Evolutionary conservation across 53 echinoderm and acorn worm species (phyloP), one percentile per base, ranked within the genome.

Genomic region (Temnopleurus reevesii): DNA sequence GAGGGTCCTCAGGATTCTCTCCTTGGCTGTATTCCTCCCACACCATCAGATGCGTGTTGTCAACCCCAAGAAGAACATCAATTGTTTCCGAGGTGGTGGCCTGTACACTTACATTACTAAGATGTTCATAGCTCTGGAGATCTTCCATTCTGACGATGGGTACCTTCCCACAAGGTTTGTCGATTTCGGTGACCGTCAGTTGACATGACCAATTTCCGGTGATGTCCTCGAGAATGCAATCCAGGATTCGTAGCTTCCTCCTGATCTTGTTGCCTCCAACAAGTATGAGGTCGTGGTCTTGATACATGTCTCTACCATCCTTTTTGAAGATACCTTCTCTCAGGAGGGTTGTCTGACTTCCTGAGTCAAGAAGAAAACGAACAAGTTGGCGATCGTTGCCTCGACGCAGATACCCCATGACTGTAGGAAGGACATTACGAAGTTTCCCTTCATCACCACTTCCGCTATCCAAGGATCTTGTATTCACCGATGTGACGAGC

Each of bases 261-360:
- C 63, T 95, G 81, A 93, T 85, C 44, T 55, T 93, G 12, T 53
- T 59, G 35, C 95, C 91, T 36, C 92, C 95, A 24, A 92, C 92
- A 12, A 94, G 92, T 89, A 79, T 92, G 34, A 94, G 83, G 21
- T 92, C 92, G 29, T 94, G 92, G 45, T 95, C 89, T 55, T 92
- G 95, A 81, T 92, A 95, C 10, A 86, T 36, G 46, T 92, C 92
- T 44, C 46, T 80, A 45, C 81, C 77, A 19, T 91, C 79, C 45
- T 34, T 89, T 17, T 84, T 89, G 26, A 95, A 92, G 27, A 95
- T 84, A 21, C 95, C 92, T 77, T 92, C 81, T 36, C 92, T 90
- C 55, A 92, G 49, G 33, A 94, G 92, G 56, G 95, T 95, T 21
- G 91, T 77, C 55, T 95, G 95, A 45, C 92, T 95, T 1, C 95